Conservation (phyloP, 2,113 vertebrate species). For the Bujurquina vittata region DNA sequence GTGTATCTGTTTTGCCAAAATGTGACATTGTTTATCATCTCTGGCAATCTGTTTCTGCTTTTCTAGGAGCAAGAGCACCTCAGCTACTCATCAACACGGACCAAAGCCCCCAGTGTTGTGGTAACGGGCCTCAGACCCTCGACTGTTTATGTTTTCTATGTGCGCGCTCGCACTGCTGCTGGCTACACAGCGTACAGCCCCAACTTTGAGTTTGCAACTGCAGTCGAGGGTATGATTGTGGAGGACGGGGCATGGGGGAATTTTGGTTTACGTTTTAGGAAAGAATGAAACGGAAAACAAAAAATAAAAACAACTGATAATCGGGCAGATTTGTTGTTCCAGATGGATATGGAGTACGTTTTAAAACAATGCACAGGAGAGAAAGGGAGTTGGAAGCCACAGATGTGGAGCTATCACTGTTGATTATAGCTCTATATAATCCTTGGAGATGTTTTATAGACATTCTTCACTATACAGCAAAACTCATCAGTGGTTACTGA, state of each 20-base stretch:
- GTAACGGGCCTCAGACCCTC: constrained; percentile 93
- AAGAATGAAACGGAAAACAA: background rate
- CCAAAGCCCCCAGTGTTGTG: constrained; percentile 91
- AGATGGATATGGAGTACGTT: constrained; percentile 8
- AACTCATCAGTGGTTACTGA: constrained; percentile 51
- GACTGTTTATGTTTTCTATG: constrained; percentile 93
- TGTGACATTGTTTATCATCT: constrained; percentile 19
- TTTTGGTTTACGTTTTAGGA: background rate
- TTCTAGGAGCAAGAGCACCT: constrained; percentile 93
- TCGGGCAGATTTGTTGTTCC: constrained; percentile 2
- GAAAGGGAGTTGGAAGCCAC: constrained; percentile 1
- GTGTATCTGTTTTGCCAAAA: constrained; percentile 11
- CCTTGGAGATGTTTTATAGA: constrained; percentile 40
- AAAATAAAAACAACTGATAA: background rate
- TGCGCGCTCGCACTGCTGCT: constrained; percentile 89
- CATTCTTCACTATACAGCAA: constrained; percentile 43
- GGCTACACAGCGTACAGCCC: constrained; percentile 96
- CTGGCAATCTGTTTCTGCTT: constrained; percentile 19
- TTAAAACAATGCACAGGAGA: constrained; percentile 14
- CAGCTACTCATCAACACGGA: constrained; percentile 96
- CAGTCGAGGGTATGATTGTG: constrained; percentile 89
- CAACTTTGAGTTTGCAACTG: constrained; percentile 95
- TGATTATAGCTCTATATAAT: constrained; percentile 44
- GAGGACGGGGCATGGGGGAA: background rate
- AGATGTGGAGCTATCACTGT: constrained; percentile 23